These are phyloP conservation scores for Phyllotreta cruciferae DNA, from an alignment of 2,888 invertebrate species.

Conservation along the genomic window DNA sequence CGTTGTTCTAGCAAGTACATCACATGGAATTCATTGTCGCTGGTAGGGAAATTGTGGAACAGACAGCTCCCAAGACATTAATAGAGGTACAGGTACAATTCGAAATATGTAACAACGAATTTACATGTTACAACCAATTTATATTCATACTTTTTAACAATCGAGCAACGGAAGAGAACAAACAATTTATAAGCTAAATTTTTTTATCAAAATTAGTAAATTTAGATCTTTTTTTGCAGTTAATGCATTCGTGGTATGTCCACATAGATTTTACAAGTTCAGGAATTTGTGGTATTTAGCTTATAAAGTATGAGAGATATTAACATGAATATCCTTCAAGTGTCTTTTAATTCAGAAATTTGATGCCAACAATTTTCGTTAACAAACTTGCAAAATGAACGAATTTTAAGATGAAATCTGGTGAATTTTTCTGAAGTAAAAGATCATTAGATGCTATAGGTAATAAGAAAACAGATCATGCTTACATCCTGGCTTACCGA, in stretches of 20 bases:
- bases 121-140: constrained; percentile 23
- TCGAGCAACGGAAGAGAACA: constrained; percentile 20
- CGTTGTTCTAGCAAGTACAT: no score
- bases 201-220: not conserved
- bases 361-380: no score
- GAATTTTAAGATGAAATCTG: no score
- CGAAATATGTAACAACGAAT: constrained; percentile 18
- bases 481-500: constrained; percentile 70
- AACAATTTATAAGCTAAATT: constrained; percentile 6
- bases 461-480: constrained; percentile 50
- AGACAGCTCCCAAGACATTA: constrained; percentile 25
- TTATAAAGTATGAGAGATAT: no score
- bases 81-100: constrained; percentile 10
- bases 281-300: no score
- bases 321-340: no score
- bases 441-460: constrained; percentile 23
- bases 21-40: no score
- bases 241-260: no score
- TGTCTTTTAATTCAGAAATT: no score
- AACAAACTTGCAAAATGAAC: no score
- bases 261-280: no score
- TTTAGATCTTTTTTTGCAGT: constrained; percentile 3
- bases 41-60: constrained; percentile 1
- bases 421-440: constrained; percentile 5
- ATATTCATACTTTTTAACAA: constrained; percentile 20